Conservation (phyloP, 64 coral and sea anemone genomes). For the Montipora sp. region DNA sequence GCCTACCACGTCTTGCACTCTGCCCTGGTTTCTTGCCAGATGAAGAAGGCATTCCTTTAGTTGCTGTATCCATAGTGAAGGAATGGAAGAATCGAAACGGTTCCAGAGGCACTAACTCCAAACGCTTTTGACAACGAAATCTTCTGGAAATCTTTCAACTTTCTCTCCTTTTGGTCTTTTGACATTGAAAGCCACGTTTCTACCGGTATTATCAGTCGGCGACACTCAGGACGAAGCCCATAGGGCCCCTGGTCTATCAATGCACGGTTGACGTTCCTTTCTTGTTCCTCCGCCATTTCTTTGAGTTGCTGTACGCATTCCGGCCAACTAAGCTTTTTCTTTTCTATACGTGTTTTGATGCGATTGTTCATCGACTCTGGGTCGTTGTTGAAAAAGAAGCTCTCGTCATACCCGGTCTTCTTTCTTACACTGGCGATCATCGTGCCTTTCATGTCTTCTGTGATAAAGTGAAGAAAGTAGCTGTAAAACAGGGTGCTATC, state of each 20-base stretch:
- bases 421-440: background rate
- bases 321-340: background rate
- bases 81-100: too few species aligned
- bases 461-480: background rate
- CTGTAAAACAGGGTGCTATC: background rate
- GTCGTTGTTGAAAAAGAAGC: background rate
- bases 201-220: background rate
- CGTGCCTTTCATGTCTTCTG: background rate
- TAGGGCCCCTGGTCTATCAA: background rate
- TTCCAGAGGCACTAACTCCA: too few species aligned
- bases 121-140: too few species aligned
- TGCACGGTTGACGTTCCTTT: background rate
- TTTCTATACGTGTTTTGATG: background rate
- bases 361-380: conserved; percentile 11
- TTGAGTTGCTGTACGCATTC: background rate
- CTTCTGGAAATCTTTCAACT: too few species aligned
- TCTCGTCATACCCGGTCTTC: background rate
- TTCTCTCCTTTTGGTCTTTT: background rate
- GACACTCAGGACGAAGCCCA: background rate
- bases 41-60: too few species aligned
- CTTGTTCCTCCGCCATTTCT: background rate
- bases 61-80: too few species aligned
- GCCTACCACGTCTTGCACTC: too few species aligned
- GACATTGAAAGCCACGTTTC: background rate
- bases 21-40: too few species aligned